Percentiles rank a stretch among this genome's conserved stretches.
Conservation (phyloP, 2,797 vertebrate genomes). For the Catostomus latipinnis region DNA sequence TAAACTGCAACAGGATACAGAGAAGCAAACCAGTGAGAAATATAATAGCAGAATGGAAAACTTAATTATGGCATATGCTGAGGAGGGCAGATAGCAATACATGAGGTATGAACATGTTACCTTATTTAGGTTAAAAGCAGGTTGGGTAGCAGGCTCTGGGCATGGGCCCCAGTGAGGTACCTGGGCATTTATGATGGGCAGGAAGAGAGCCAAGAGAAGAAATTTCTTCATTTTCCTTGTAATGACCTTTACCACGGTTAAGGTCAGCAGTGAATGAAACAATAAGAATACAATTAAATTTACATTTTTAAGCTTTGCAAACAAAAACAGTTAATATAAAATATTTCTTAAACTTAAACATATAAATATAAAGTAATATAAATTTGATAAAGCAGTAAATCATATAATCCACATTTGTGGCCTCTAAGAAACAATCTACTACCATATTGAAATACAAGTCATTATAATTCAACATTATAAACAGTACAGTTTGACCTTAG, state of each 20-base stretch:
- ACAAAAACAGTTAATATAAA: too few species aligned
- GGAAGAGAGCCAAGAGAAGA: slow-evolving; percentile 60
- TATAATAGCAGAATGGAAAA: background rate
- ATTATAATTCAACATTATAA: background rate
- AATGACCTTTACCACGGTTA: slow-evolving; percentile 44
- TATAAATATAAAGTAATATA: background rate
- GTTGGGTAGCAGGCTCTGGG: slow-evolving; percentile 77
- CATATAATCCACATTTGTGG: background rate
- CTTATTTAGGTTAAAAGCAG: slow-evolving; percentile 74
- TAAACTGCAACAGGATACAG: slow-evolving; percentile 76
- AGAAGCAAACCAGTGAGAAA: background rate
- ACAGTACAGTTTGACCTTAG: background rate
- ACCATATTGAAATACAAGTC: too few species aligned
- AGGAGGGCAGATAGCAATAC: background rate
- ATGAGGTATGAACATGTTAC: background rate
- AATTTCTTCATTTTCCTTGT: slow-evolving; percentile 66
- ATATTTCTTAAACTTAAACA: background rate
- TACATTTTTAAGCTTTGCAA: too few species aligned
- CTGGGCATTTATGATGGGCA: slow-evolving; percentile 71
- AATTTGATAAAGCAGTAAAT: background rate
- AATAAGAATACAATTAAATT: background rate
- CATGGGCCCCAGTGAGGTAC: slow-evolving; percentile 82
- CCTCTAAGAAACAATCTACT: too few species aligned
- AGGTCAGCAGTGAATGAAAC: background rate
- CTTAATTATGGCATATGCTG: background rate